Evolutionary conservation across 2,888 invertebrate genomes (phyloP).

Genomic region (Phengaris arion): DNA sequence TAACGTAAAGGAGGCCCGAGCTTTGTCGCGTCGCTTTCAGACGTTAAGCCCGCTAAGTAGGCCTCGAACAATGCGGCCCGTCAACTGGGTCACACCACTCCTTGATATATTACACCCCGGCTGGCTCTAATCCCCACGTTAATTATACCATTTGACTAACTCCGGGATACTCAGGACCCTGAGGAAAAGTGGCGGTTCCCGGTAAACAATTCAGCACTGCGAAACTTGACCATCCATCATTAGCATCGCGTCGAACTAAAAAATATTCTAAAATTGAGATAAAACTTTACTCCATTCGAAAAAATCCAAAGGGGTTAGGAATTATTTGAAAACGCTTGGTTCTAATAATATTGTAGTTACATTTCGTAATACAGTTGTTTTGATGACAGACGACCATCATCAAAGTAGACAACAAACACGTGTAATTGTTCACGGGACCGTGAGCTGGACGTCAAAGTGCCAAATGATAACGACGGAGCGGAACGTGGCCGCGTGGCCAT

Average conservation of each 20-base stretch:
- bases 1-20: slow-evolving; percentile 26
- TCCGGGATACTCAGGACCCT: neutral
- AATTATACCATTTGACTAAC: slow-evolving; percentile 11
- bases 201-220: neutral
- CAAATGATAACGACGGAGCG: neutral
- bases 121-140: slow-evolving; percentile 17
- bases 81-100: slow-evolving; percentile 45
- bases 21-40: slow-evolving; percentile 31
- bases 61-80: slow-evolving; percentile 41
- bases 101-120: slow-evolving; percentile 35
- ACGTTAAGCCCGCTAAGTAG: slow-evolving; percentile 42
- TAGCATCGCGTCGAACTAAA: no score
- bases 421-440: neutral
- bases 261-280: no score
- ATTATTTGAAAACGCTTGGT: neutral
- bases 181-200: neutral
- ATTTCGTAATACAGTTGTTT: neutral
- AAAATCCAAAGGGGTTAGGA: no score
- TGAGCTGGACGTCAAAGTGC: neutral
- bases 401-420: neutral
- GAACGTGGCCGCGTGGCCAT: neutral
- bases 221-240: neutral
- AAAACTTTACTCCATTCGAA: no score
- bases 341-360: neutral
- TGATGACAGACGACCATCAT: neutral